These are phyloP conservation scores for Vidua macroura DNA, from an alignment of 2,113 vertebrate genomes.

Conservation along the genomic window DNA sequence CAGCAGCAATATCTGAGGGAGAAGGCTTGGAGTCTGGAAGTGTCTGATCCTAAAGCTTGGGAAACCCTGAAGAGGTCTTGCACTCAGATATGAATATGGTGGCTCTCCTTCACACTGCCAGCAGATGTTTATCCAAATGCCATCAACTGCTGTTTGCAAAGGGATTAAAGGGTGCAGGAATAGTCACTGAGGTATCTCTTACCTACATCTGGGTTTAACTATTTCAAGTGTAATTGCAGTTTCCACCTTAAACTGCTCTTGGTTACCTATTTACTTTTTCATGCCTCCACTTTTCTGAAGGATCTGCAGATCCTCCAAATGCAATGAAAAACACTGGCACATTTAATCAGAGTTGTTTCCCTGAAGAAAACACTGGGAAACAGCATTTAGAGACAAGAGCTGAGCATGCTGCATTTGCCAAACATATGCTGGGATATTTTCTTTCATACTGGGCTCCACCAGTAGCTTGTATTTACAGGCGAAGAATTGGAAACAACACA, in stretches of 20 bases:
- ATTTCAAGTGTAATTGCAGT: not conserved
- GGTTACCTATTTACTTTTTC: not conserved
- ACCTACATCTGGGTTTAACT: not conserved
- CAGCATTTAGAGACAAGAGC: not conserved
- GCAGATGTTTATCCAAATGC: not conserved
- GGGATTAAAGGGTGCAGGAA: not conserved
- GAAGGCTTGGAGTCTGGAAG: not conserved
- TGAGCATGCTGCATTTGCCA: not conserved
- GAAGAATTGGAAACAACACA: not conserved
- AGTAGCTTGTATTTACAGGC: slow-evolving; percentile 7
- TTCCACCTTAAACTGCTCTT: not conserved
- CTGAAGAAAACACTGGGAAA: not conserved
- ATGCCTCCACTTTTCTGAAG: not conserved
- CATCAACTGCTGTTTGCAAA: not conserved
- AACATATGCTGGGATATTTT: slow-evolving; percentile 21
- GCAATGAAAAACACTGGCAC: not conserved
- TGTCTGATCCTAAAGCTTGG: not conserved
- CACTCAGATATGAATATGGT: not conserved
- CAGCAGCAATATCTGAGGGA: not conserved
- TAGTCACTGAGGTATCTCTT: not conserved
- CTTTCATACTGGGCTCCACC: not conserved
- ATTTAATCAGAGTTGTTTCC: not conserved
- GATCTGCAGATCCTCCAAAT: not conserved
- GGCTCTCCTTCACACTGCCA: not conserved
- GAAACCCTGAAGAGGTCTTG: not conserved